phyloP scores from a whole-genome alignment of 53 echinoderm and acorn worm genomes.

The Temnopleurus reevesii region DNA sequence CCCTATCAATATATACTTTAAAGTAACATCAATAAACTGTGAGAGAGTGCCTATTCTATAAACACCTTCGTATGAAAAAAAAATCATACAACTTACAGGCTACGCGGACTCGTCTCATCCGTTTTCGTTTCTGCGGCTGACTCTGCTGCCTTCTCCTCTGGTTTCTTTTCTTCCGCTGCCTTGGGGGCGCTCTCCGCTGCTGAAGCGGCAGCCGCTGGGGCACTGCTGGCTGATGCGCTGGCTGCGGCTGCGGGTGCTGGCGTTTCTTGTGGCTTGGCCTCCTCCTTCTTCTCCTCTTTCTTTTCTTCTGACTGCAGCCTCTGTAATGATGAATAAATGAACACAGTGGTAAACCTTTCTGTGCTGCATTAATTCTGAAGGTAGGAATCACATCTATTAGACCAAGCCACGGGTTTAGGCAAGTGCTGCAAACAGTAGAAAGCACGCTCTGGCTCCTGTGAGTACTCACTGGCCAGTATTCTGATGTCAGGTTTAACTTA shows the following conservation, averaged over 20 bases:
- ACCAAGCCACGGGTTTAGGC: too few species aligned
- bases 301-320: conserved; percentile 58
- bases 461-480: too few species aligned
- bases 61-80: too few species aligned
- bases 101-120: not conserved
- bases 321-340: not conserved
- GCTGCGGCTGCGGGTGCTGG: conserved; percentile 61
- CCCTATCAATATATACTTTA: too few species aligned
- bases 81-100: conserved; percentile 38
- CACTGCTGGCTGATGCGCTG: conserved; percentile 52
- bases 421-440: too few species aligned
- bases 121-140: conserved; percentile 19
- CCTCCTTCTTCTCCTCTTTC: conserved; percentile 66
- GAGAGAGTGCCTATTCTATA: too few species aligned
- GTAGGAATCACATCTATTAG: too few species aligned
- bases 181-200: conserved; percentile 38
- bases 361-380: too few species aligned
- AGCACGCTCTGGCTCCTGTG: too few species aligned
- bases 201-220: conserved; percentile 42
- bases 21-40: too few species aligned
- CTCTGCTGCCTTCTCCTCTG: conserved; percentile 45
- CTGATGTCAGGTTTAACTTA: too few species aligned
- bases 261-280: conserved; percentile 69
- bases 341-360: not conserved
- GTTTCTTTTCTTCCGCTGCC: conserved; percentile 64